These are phyloP conservation scores for Xylota sylvarum DNA, from an alignment of 2,888 invertebrate species.

Conservation along the genomic window DNA sequence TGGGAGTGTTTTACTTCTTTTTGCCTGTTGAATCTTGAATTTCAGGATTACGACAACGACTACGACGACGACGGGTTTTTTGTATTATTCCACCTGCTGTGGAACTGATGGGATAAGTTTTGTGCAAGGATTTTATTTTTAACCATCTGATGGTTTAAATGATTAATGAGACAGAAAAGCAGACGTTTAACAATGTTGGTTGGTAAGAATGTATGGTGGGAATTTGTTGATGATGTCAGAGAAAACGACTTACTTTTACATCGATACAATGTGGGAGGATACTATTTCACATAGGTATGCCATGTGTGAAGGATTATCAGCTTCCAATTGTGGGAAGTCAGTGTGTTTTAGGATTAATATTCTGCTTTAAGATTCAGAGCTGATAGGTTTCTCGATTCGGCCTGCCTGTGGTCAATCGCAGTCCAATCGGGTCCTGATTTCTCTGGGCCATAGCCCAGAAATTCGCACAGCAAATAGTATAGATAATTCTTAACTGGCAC, in stretches of 20 bases:
- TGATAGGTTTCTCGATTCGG: too few species aligned
- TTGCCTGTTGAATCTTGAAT: constrained; percentile 54
- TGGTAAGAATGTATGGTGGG: constrained; percentile 27
- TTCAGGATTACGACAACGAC: constrained; percentile 63
- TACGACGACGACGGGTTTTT: constrained; percentile 45
- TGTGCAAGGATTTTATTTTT: constrained; percentile 58
- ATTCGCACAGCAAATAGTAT: too few species aligned
- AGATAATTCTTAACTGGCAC: too few species aligned
- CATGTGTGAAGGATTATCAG: too few species aligned
- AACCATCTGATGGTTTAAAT: constrained; percentile 33
- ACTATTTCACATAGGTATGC: too few species aligned
- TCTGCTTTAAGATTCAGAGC: too few species aligned
- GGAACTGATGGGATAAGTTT: constrained; percentile 59
- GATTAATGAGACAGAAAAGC: constrained; percentile 41
- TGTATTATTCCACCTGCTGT: constrained; percentile 65
- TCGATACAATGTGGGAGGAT: too few species aligned
- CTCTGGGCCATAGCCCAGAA: too few species aligned
- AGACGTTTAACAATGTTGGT: constrained; percentile 27
- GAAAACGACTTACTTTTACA: neutral
- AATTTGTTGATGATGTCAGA: constrained; percentile 13
- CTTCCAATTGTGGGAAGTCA: neutral
- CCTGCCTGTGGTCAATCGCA: too few species aligned
- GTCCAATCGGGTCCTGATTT: too few species aligned
- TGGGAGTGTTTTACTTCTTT: constrained; percentile 21
- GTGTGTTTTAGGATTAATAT: too few species aligned